phyloP scores from a whole-genome alignment of 2,797 vertebrate species.

The Sebastes taczanowskii region DNA sequence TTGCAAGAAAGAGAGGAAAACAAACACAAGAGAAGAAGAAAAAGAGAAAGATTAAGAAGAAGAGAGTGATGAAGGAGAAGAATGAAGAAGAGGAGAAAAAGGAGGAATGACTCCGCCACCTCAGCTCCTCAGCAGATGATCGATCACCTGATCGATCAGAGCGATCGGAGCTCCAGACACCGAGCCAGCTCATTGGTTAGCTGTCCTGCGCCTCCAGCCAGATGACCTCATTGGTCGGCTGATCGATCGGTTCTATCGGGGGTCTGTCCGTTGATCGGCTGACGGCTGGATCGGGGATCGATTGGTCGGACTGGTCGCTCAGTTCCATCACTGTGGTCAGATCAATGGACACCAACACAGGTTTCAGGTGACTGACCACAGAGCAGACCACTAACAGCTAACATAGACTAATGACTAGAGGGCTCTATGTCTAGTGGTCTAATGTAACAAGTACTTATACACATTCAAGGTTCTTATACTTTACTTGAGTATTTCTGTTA shows the following conservation, averaged over 20 bases:
- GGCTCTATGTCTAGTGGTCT: too few relatives aligned
- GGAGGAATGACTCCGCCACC: not conserved
- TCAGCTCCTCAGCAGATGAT: constrained; percentile 13
- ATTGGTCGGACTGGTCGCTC: not conserved
- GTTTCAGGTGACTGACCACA: not conserved
- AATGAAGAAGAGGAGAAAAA: not conserved
- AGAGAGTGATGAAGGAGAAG: not conserved
- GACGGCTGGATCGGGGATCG: constrained; percentile 2
- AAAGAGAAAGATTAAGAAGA: too few relatives aligned
- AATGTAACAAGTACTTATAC: not conserved
- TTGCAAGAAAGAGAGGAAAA: not conserved
- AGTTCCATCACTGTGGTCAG: too few relatives aligned
- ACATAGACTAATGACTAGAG: not conserved
- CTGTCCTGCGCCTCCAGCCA: constrained; percentile 1
- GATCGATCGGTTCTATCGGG: constrained; percentile 8
- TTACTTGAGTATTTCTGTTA: not conserved
- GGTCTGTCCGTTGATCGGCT: not conserved
- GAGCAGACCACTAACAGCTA: not conserved
- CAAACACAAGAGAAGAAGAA: too few relatives aligned
- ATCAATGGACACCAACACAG: not conserved
- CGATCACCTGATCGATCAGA: constrained; percentile 21
- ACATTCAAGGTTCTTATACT: not conserved
- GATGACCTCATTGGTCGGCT: constrained; percentile 6
- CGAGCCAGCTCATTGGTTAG: constrained; percentile 25
- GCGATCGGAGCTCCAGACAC: not conserved